Conservation (phyloP, 2,113 vertebrate species). For the Calidris pugnax region DNA sequence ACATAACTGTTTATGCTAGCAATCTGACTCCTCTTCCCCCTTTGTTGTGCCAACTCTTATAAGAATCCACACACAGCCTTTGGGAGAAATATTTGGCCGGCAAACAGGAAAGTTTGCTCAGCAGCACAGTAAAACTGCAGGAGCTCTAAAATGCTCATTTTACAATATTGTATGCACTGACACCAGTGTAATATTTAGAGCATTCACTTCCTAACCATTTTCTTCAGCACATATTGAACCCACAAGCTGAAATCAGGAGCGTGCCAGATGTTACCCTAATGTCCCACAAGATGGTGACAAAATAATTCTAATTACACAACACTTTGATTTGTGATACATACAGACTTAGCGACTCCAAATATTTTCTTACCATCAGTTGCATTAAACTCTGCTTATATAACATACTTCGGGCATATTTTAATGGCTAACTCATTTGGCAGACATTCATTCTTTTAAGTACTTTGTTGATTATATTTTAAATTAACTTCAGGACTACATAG, state of each 20-base stretch:
- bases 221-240: background rate
- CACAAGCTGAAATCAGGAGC: background rate
- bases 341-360: background rate
- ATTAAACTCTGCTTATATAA: background rate
- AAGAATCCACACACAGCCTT: background rate
- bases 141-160: background rate
- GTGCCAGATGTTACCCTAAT: background rate
- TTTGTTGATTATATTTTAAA: background rate
- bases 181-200: background rate
- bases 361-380: background rate
- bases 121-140: background rate
- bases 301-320: background rate
- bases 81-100: background rate
- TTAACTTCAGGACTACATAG: background rate
- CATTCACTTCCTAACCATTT: background rate
- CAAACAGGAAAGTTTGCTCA: background rate
- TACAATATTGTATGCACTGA: background rate
- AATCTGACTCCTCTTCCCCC: background rate
- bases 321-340: background rate
- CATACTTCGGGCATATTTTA: background rate
- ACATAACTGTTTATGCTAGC: background rate
- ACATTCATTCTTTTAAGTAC: background rate
- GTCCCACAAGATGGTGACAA: conserved; percentile 42
- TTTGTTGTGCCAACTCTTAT: background rate
- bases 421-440: background rate